Evolutionary conservation across 2,888 invertebrate species (phyloP), one percentile per base, ranked within the genome.

Genomic region (Drosophila paramelanica): DNA sequence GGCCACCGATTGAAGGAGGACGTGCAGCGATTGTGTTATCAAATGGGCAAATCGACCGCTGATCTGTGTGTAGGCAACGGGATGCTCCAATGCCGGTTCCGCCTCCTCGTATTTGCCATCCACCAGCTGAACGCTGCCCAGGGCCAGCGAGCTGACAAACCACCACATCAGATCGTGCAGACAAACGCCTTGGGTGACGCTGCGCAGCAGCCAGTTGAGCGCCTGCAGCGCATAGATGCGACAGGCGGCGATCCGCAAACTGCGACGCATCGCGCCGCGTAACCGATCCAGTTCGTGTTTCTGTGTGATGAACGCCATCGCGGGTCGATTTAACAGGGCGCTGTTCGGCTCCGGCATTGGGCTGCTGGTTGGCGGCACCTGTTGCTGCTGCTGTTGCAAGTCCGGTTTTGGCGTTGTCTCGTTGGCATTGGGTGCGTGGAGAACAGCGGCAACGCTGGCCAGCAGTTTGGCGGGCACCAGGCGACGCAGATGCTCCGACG

Each of bases 141-240:
- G 86, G 3, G 96, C 95, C 41, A 98, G 93, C 0, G 98, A 96
- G 13, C 96, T 95, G 23, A 98, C 97, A 91, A 98, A 98, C 96
- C 98, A 98, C 99, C 99, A 99, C 91, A 99, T 94, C 10, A 99
- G 94, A 93, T 99, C 99, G 87, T 99, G 98, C 20, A 99, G 94
- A 90, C 97, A 96, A 5, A 96, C 95, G 4, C 98, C 96, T 91
- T 98, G 98, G 0, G 98, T 98, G 0, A 98, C 97, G 56, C 96
- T 97, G 55, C 98, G 94, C 47, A 99, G 93, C 23, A 99, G 93
- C 99, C 99, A 99, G 91, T 98, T 98, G 79, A 99, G 93, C 0
- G 98, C 98, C 94, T 98, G 97, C 94, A 98, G 95, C 1, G 98
- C 96, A 92, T 96, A 95, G 84, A 98, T 96, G 68, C 98, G 93